Base-by-base conservation (phyloP, 2,797 vertebrate species). In the Sebastes taczanowskii region DNA sequence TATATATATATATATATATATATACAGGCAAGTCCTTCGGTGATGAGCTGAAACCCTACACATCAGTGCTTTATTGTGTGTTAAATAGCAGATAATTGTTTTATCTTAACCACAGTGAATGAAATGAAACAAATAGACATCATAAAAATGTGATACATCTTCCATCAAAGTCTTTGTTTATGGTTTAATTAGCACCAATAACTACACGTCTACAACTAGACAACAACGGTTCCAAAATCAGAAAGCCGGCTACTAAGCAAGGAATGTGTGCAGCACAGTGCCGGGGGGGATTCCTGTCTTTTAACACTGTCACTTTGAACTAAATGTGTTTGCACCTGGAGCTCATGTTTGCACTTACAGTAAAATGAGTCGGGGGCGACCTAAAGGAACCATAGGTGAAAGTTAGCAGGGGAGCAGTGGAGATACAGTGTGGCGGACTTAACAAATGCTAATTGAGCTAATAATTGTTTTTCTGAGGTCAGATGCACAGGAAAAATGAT, bases 271-370 rank as follows among this genome's bases (percentile, higher is more conserved):
- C 67, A 61, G 58, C 68, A 67, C 65, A 61, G 61, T 83, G 79
- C 75, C 38, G 34, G 55, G 59, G 84, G 56, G 84, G 85, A 92
- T 93, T 91, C 90, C 82, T 88, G 82, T 91, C 91, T 92, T 90
- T 94, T 93, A 90, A 79, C 92, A 73, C 81, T 23, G 60, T 76
- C 82, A 67, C 84, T 91, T 90, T 90, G 86, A 88, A 86, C 79
- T 86, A 70, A 82, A 86, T 85, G 59, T 80, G 67, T 90, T 90
- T 89, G 90, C 92, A 93, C 92, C 91, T 93, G 92, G 86, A 86
- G 62, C 59, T 68, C 59, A 38, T 80, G 80, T 85, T 84, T 84
- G 69, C 71, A 71, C 78, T 69, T 71, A 63, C n/a, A 74, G 56
- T 69, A 56, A 74, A 84, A 81, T 0, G 16, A 62, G 68, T 23